These are phyloP conservation scores for Lacerta bilineata DNA, from an alignment of 2,797 vertebrate genomes.

Conservation along the genomic window DNA sequence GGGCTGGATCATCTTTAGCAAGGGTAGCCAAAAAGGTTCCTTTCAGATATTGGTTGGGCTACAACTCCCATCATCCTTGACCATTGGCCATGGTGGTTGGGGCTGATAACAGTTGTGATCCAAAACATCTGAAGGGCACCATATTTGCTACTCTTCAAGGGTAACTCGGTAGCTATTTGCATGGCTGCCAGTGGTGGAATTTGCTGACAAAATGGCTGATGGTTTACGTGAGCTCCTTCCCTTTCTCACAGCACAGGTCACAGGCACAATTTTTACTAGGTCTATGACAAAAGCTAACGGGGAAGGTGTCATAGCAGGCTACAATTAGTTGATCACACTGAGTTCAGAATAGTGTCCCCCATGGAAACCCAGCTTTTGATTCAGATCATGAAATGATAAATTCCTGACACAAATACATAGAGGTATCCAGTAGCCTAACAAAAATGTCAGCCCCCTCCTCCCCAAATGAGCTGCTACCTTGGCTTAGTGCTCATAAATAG, in stretches of 20 bases:
- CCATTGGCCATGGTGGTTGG: too few relatives aligned
- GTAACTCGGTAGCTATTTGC: not conserved
- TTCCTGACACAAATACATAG: not conserved
- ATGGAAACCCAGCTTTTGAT: not conserved
- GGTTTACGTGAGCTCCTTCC: not conserved
- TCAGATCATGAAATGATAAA: not conserved
- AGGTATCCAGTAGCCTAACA: not conserved
- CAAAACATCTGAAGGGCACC: too few relatives aligned
- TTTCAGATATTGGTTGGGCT: too few relatives aligned
- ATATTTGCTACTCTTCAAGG: too few relatives aligned
- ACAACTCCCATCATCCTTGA: too few relatives aligned
- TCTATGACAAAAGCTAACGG: not conserved
- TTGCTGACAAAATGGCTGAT: not conserved
- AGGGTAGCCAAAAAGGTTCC: too few relatives aligned
- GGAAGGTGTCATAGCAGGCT: not conserved
- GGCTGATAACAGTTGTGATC: too few relatives aligned
- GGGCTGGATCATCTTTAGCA: not conserved
- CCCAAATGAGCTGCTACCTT: not conserved
- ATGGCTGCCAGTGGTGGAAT: not conserved
- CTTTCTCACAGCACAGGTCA: not conserved
- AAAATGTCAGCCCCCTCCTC: not conserved
- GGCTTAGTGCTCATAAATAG: not conserved
- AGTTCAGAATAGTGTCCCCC: not conserved
- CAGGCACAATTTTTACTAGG: not conserved
- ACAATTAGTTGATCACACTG: not conserved